These are phyloP conservation scores for Cecropterus lyciades DNA, from an alignment of 1,140 invertebrate genomes.

Conservation along the genomic window DNA sequence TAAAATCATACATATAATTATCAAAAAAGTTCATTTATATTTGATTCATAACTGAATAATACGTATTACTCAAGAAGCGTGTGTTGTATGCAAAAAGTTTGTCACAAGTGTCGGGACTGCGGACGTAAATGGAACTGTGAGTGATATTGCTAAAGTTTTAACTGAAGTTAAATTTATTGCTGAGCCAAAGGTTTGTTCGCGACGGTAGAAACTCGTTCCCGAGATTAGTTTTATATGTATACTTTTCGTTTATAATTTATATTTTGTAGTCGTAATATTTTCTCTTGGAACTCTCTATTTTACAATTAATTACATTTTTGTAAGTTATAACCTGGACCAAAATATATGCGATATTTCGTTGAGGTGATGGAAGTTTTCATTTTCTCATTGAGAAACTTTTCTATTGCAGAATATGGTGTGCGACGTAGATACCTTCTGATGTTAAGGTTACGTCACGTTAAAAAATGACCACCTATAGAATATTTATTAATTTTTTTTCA, in stretches of 20 bases:
- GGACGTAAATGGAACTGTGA: conserved; percentile 32
- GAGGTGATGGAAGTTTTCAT: too few relatives aligned
- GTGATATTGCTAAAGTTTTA: conserved; percentile 41
- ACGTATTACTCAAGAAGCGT: not conserved
- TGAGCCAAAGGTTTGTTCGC: conserved; percentile 19
- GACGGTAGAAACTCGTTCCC: conserved; percentile 16
- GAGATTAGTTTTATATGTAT: conserved; percentile 26
- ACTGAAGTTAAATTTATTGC: conserved; percentile 40
- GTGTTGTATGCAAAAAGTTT: conserved; percentile 38
- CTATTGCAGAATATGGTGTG: too few relatives aligned
- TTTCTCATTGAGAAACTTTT: too few relatives aligned
- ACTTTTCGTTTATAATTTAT: not conserved
- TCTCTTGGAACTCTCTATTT: not conserved
- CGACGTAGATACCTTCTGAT: too few relatives aligned
- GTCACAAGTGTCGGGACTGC: conserved; percentile 32
- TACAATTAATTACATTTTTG: too few relatives aligned
- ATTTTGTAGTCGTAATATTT: not conserved
- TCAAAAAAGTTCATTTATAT: too few relatives aligned
- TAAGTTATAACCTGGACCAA: too few relatives aligned
- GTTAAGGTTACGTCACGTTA: too few relatives aligned
- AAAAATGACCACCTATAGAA: too few relatives aligned
- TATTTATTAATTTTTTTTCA: too few relatives aligned
- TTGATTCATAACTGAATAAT: not conserved
- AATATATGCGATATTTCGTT: too few relatives aligned
- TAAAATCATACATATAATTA: too few relatives aligned